Conservation (phyloP, 2,888 invertebrate genomes). For the Scaptomyza reducta region DNA sequence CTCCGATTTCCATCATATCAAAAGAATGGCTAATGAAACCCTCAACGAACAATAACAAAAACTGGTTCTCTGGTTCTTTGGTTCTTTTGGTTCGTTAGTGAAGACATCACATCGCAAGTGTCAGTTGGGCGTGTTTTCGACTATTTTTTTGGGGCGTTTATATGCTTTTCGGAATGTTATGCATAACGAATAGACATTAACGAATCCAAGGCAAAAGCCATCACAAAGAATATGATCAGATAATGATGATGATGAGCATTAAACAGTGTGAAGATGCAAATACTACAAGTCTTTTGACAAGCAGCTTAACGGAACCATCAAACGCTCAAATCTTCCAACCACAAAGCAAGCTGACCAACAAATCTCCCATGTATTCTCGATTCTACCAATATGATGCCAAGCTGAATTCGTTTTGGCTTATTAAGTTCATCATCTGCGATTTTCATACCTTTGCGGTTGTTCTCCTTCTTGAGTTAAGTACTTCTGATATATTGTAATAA, state of each 20-base stretch:
- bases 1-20: not conserved
- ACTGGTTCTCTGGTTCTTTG: not conserved
- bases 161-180: conserved; percentile 1
- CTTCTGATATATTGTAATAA: not conserved
- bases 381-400: conserved; percentile 56
- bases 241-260: conserved; percentile 2
- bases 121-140: conserved; percentile 42
- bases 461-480: not conserved
- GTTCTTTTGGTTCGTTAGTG: not conserved
- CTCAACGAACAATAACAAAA: not conserved
- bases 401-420: conserved; percentile 65
- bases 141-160: not conserved
- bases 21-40: conserved; percentile 5
- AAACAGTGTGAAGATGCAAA: conserved; percentile 32
- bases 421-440: conserved; percentile 64
- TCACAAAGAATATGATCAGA: conserved; percentile 8
- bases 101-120: conserved; percentile 52
- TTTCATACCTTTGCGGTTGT: conserved; percentile 26
- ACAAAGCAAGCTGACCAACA: conserved; percentile 18
- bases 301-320: conserved; percentile 56
- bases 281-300: conserved; percentile 25
- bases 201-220: conserved; percentile 46
- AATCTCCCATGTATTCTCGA: not conserved
- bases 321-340: not conserved
- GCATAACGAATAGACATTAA: conserved; percentile 13